These are phyloP conservation scores for Mormyrops attenuatus DNA, from an alignment of 2,797 vertebrate genomes.

Conservation along the genomic window DNA sequence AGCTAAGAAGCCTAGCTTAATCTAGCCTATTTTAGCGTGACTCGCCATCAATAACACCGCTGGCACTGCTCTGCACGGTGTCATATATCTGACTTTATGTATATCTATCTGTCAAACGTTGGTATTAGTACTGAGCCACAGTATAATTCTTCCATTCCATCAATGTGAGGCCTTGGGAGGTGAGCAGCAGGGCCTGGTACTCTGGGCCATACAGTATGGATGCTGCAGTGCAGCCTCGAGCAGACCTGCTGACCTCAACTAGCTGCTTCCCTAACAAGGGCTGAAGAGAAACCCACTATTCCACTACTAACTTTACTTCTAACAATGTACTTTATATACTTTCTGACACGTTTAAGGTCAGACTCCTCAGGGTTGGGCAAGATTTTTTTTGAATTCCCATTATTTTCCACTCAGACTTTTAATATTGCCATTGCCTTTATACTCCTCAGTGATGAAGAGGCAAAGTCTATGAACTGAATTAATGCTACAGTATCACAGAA, in stretches of 20 bases:
- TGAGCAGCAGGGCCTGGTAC: not conserved
- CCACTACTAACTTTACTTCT: not conserved
- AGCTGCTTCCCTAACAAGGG: not conserved
- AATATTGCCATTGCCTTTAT: not conserved
- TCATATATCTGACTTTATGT: not conserved
- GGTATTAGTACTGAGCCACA: not conserved
- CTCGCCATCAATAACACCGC: not conserved
- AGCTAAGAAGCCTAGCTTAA: not conserved
- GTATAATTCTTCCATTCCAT: not conserved
- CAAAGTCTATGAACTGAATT: not conserved
- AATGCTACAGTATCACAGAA: not conserved
- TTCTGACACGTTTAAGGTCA: not conserved
- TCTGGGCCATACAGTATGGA: not conserved
- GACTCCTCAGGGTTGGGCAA: not conserved
- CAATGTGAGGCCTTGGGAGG: not conserved
- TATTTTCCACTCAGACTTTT: not conserved
- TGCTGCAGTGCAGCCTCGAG: not conserved
- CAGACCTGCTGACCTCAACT: not conserved
- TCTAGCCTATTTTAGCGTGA: not conserved
- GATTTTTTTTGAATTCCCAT: not conserved
- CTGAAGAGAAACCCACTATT: not conserved
- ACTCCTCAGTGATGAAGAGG: not conserved
- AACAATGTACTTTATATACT: not conserved
- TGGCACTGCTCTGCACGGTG: not conserved
- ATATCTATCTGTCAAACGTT: not conserved